Evolutionary conservation across 1,140 invertebrate species (phyloP), one percentile per base, ranked within the genome.

Genomic region (Colletes latitarsis): DNA sequence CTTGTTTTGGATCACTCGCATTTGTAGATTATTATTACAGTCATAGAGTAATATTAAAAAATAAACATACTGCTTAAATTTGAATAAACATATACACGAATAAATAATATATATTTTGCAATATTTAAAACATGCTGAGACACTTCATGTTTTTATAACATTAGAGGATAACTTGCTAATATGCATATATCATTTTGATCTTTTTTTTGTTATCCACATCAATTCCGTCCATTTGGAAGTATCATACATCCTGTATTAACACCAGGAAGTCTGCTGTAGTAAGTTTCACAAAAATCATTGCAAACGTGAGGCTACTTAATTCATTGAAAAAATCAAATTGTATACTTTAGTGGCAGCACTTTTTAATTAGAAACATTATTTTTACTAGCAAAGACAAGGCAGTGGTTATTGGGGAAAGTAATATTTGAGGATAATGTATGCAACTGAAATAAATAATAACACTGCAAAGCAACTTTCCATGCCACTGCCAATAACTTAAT

Each of bases 381-480:
- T 74, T 80, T 15, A 66, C 21, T 57, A 80, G 41, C 39, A 60
- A 80, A 75, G 41, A 75, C 63, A 58, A 77, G 77, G 55, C 62
- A 69, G 64, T 74, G 77, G 57, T 82, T 74, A 80, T 63, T 62
- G 39, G 70, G 70, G 43, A 14, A 30, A 68, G 21, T 66, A 79
- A 68, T 49, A 82, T 62, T 52, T 46, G 53, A 69, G 71, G 63
- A 79, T 21, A 76, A 78, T 64, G 55, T 81, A 87, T 78, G 79
- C 68, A 83, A 87, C 64, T 83, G 73, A 87, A 84, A 90, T 80
- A 84, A 82, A 83, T 89, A 87, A 89, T 86, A 77, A 88, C 78
- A 85, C 83, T 68, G 75, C 87, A 88, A 90, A 90, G 89, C 90
- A 90, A 84, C 84, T 73, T 72, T 87, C 74, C 90, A 91, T 91